phyloP scores from a whole-genome alignment of 2,797 vertebrate species.

The Neomorphus geoffroyi region DNA sequence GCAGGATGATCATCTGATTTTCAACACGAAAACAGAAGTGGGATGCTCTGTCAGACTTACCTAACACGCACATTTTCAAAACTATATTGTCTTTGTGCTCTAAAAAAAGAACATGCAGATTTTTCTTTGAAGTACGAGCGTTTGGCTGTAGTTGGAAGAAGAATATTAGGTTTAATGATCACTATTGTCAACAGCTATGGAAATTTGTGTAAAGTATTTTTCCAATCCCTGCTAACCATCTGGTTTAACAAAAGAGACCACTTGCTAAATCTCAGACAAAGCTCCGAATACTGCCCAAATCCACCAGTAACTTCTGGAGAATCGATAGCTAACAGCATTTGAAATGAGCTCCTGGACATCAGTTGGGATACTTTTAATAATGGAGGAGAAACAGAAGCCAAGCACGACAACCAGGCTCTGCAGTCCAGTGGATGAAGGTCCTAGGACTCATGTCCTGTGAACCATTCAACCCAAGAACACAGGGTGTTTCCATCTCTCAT shows the following conservation, averaged over 20 bases:
- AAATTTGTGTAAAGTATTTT: background rate
- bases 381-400: background rate
- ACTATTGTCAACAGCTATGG: background rate
- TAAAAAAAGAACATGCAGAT: background rate
- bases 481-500: background rate
- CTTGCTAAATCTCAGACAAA: background rate
- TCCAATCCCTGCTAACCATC: background rate
- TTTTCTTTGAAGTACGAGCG: background rate
- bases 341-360: background rate
- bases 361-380: background rate
- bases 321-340: background rate
- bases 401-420: background rate
- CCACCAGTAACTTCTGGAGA: background rate
- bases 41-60: background rate
- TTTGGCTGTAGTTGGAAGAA: background rate
- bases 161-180: background rate
- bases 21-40: background rate
- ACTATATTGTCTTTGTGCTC: background rate
- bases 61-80: background rate
- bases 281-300: background rate
- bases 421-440: fast-evolving
- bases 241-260: background rate
- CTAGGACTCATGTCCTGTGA: background rate
- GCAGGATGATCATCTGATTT: background rate
- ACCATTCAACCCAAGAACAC: background rate